Evolutionary conservation across 2,797 vertebrate species (phyloP).

Genomic region (Adelosebastes latens): DNA sequence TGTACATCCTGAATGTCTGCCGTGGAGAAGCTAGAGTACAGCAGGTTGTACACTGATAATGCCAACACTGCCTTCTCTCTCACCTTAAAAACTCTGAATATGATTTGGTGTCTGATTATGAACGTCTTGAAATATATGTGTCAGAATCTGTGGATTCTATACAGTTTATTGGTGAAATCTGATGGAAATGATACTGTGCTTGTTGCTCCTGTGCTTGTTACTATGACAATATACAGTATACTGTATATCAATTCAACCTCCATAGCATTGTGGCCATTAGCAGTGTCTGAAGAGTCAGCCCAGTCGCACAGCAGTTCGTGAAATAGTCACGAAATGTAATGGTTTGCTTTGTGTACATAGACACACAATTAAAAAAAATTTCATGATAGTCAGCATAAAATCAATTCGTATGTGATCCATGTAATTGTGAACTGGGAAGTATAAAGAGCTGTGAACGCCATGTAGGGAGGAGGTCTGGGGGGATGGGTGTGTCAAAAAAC

Average conservation of each 20-base stretch:
- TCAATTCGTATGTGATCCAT: too few species aligned
- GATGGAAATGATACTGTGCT: not conserved
- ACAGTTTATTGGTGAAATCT: not conserved
- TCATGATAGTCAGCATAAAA: too few species aligned
- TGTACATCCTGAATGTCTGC: conserved; percentile 30
- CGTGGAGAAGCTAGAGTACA: conserved; percentile 25
- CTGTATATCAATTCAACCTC: not conserved
- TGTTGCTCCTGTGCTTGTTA: not conserved
- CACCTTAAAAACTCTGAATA: not conserved
- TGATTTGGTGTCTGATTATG: not conserved
- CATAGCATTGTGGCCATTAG: not conserved
- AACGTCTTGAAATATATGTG: not conserved
- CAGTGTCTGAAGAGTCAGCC: not conserved
- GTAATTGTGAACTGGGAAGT: too few species aligned
- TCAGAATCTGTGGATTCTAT: not conserved
- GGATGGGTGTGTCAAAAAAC: too few species aligned
- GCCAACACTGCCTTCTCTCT: not conserved
- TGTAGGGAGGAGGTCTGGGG: too few species aligned
- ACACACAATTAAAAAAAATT: not conserved
- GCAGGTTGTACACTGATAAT: conserved; percentile 35
- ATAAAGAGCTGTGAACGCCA: too few species aligned
- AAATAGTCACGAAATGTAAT: too few species aligned
- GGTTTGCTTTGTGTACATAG: too few species aligned
- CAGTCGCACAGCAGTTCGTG: too few species aligned
- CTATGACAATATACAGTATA: not conserved